Conservation (phyloP, 2,888 invertebrate genomes). For the Druceiella hillmani region DNA sequence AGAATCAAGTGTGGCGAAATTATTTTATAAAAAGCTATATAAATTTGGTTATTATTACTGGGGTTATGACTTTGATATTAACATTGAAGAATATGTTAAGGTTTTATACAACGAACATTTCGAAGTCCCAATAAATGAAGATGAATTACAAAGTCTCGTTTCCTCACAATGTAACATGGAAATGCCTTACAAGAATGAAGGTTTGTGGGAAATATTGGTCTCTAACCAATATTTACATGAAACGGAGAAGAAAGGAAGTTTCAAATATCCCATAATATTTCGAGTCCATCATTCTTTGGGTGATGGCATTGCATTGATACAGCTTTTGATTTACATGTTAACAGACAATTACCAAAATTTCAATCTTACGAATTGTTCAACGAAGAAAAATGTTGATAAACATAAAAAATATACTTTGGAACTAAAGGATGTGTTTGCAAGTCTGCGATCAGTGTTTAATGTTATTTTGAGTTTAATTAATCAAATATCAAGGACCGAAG, state of each 20-base stretch:
- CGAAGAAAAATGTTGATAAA: neutral
- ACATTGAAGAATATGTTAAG: conserved; percentile 41
- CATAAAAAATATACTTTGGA: too few relatives aligned
- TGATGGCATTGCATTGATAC: conserved; percentile 47
- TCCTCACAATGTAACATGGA: conserved; percentile 35
- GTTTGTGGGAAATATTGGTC: conserved; percentile 49
- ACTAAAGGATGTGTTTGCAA: too few relatives aligned
- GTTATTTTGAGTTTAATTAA: too few relatives aligned
- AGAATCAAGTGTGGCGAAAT: conserved; percentile 31
- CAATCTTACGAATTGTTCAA: neutral
- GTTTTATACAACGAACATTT: conserved; percentile 33
- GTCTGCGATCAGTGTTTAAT: neutral
- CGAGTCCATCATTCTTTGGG: conserved; percentile 52
- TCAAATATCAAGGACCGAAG: too few relatives aligned
- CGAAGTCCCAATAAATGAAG: conserved; percentile 26
- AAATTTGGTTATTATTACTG: conserved; percentile 50
- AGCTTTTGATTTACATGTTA: conserved; percentile 41
- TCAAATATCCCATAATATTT: conserved; percentile 41
- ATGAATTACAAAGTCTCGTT: conserved; percentile 35
- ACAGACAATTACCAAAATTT: conserved; percentile 31
- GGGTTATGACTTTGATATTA: conserved; percentile 34
- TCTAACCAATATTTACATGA: conserved; percentile 29
- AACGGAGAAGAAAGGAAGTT: conserved; percentile 24
- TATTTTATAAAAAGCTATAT: conserved; percentile 39
- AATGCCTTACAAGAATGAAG: conserved; percentile 41